Base-by-base conservation (phyloP, 2,888 invertebrate genomes). In the Pseudococcus jackbeardsleyi region DNA sequence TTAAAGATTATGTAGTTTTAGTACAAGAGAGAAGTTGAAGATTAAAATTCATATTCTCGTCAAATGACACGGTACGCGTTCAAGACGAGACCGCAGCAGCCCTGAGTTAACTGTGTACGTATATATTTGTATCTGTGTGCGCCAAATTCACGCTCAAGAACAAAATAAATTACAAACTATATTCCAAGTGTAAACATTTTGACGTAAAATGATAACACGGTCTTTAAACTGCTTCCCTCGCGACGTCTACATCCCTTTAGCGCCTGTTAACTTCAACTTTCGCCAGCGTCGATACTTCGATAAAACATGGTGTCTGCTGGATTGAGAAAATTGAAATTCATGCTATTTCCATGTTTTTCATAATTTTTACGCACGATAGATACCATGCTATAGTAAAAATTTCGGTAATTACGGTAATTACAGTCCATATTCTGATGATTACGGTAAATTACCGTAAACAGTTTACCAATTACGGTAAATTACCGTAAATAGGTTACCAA, bases 41-140 rank as follows among this genome's bases (percentile, higher is more conserved):
- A 72, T 72, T 72, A 72, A 72, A 72, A 72, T 72, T 72, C 72
- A 72, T 72, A 72, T 72, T 72, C 72, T 72, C 72, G 72, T 33
- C 72, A 72, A 72, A 72, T 72, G 72, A 72, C 72, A 33, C 6
- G 72, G 22, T 72, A 33, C 17, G 33, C 72, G 64, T 72, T 33
- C 39, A 33, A 72, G 72, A 72, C 33, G 72, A 33, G 72, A 72
- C 72, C 33, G 33, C 72, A 33, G 33, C 19, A 33, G 72, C 17
- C 33, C 22, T 22, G 7, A 3, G n/a, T n/a, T 17, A 6, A 9
- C 3, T n/a, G 59, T 59, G 59, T n/a, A n/a, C n/a, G 59, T n/a
- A n/a, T n/a, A n/a, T n/a, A n/a, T n/a, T 15, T n/a, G 5, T 59
- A 17, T 19, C 7, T 19, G 59, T 59, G 15, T 50, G 12, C 11